Evolutionary conservation across 2,113 vertebrate genomes (phyloP), one percentile per base, ranked within the genome.

Genomic region (Ellobius talpinus): DNA sequence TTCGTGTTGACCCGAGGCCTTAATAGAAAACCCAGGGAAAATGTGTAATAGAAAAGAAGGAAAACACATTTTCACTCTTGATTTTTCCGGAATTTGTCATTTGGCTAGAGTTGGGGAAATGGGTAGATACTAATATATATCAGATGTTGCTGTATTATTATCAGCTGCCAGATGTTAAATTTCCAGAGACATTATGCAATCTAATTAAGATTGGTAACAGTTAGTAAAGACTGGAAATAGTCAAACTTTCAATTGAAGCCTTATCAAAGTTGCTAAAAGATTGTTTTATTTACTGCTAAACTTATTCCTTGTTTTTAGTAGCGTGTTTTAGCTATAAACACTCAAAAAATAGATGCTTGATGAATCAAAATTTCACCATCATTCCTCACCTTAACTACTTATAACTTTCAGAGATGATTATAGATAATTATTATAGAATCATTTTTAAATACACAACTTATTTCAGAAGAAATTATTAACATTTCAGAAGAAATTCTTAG

Each of bases 251-350:
- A 94, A 90, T 87, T 84, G 82, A 66, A 91, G 19, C 14, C 1
- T 82, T 65, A 66, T 45, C 17, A 91, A 93, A 61, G 4, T 16
- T 68, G 2, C n/a, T 14, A 55, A 50, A 85, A 92, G 29, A 45
- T 90, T 85, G 52, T 86, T 88, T 96, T 87, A 78, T 86, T 90
- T 92, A 90, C n/a, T 74, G 63, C n/a, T 95, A 92, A 73, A 79
- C 5, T 0, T 58, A 58, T 61, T 11, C 52, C 7, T 24, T 17
- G 26, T 84, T 84, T 58, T 63, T 29, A 68, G 65, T 55, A 78
- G 2, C 47, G 68, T 14, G 33, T 21, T 96, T 96, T 92, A 73
- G 66, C 91, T 85, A 91, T 39, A 96, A 82, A 65, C 45, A 81
- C 4, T 86, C 26, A 91, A 84, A 84, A 84, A 29, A 66, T 72